Evolutionary conservation across 1,140 invertebrate species (phyloP).

Genomic region (Drosophila serrata): DNA sequence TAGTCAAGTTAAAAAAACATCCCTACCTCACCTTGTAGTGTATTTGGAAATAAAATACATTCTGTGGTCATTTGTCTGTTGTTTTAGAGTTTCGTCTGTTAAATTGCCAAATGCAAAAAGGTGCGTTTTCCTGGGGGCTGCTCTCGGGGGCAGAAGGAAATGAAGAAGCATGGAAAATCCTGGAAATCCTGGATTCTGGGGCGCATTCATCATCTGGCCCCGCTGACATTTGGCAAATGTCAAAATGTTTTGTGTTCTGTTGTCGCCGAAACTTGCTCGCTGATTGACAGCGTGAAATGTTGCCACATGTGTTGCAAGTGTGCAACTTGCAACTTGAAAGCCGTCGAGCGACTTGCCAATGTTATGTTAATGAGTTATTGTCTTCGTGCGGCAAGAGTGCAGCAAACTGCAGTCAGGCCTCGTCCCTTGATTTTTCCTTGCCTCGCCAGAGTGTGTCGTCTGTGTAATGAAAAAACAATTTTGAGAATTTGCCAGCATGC

Average conservation of each 20-base stretch:
- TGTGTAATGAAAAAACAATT: slow-evolving; percentile 61
- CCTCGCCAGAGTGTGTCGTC: slow-evolving; percentile 11
- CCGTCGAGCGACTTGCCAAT: slow-evolving; percentile 41
- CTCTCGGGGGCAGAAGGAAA: not conserved
- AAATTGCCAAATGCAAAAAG: slow-evolving; percentile 59
- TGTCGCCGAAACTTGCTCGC: slow-evolving; percentile 64
- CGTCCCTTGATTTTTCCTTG: slow-evolving; percentile 12
- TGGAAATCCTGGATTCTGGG: slow-evolving; percentile 13
- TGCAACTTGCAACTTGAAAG: slow-evolving; percentile 30
- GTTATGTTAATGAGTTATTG: slow-evolving; percentile 81
- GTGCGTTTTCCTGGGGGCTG: slow-evolving; percentile 21
- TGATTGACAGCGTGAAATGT: slow-evolving; percentile 73
- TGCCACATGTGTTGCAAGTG: slow-evolving; percentile 62
- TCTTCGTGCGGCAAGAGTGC: slow-evolving; percentile 41
- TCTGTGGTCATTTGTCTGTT: slow-evolving; percentile 58
- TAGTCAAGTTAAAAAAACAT: too few relatives aligned
- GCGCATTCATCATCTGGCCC: slow-evolving; percentile 59
- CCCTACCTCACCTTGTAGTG: not conserved
- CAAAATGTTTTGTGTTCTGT: slow-evolving; percentile 67
- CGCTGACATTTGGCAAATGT: slow-evolving; percentile 70
- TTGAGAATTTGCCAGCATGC: slow-evolving; percentile 60
- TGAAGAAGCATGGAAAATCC: not conserved
- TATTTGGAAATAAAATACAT: slow-evolving; percentile 44
- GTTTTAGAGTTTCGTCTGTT: slow-evolving; percentile 41
- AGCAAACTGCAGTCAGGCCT: slow-evolving; percentile 29